phyloP scores from a whole-genome alignment of 1,140 invertebrate genomes.

The Drosophila baimaii region DNA sequence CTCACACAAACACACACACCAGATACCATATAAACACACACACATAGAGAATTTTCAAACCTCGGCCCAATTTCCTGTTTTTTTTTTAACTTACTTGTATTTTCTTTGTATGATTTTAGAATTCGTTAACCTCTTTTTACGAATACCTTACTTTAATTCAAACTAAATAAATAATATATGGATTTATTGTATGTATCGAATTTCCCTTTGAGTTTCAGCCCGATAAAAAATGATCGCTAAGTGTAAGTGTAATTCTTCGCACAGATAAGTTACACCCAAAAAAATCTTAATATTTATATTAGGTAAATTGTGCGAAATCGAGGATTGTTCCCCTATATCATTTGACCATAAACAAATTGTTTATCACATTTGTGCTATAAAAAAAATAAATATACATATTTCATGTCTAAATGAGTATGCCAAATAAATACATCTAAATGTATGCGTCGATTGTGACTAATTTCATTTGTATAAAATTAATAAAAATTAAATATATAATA shows the following conservation, averaged over 20 bases:
- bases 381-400: constrained; percentile 29
- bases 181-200: constrained; percentile 58
- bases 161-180: constrained; percentile 35
- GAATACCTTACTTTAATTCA: constrained; percentile 48
- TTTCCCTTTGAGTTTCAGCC: constrained; percentile 52
- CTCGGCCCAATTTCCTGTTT: constrained; percentile 84
- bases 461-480: constrained; percentile 59
- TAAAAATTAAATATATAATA: constrained; percentile 3
- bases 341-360: constrained; percentile 49
- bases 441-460: constrained; percentile 76
- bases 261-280: constrained; percentile 82
- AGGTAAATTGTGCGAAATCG: constrained; percentile 32
- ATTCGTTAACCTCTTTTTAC: constrained; percentile 46
- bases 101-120: constrained; percentile 49
- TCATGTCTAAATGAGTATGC: constrained; percentile 36
- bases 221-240: constrained; percentile 18
- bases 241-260: constrained; percentile 57
- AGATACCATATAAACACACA: constrained; percentile 21
- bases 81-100: constrained; percentile 56
- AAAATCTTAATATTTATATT: constrained; percentile 22
- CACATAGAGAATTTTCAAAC: constrained; percentile 71
- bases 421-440: constrained; percentile 49
- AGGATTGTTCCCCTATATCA: constrained; percentile 16
- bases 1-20: constrained; percentile 19
- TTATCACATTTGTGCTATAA: constrained; percentile 60